These are phyloP conservation scores for Thecocarcelia acutangulata DNA, from an alignment of 2,888 invertebrate species.

Conservation along the genomic window DNA sequence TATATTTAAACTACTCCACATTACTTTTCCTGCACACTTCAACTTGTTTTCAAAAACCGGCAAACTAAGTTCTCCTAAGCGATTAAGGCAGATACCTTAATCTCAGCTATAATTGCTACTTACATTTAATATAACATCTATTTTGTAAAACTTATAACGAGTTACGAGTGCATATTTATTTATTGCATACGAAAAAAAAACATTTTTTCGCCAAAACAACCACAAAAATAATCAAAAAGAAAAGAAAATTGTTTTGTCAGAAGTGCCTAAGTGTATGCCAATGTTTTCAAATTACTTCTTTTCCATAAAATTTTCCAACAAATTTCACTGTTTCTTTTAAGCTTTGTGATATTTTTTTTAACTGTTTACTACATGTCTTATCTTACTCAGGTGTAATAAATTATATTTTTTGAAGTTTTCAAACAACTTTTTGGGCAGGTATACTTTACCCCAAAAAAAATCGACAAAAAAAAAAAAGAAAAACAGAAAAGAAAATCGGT, in stretches of 20 bases:
- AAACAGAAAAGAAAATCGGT: neutral
- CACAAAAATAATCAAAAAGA: slow-evolving; percentile 57
- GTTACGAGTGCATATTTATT: too few species aligned
- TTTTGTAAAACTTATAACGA: slow-evolving; percentile 54
- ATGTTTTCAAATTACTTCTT: slow-evolving; percentile 37
- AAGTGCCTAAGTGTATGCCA: slow-evolving; percentile 67
- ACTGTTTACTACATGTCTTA: slow-evolving; percentile 67
- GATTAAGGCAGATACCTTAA: slow-evolving; percentile 29
- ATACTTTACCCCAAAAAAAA: slow-evolving; percentile 9
- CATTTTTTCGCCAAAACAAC: slow-evolving; percentile 40
- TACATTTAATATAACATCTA: slow-evolving; percentile 63
- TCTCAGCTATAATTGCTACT: slow-evolving; percentile 66
- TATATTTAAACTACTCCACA: too few species aligned
- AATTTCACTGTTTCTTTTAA: slow-evolving; percentile 32
- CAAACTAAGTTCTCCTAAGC: too few species aligned
- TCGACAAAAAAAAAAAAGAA: neutral
- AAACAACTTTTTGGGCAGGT: slow-evolving; percentile 66
- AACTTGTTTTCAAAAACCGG: too few species aligned
- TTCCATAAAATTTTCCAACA: slow-evolving; percentile 17
- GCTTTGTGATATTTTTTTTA: slow-evolving; percentile 24
- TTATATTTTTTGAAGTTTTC: slow-evolving; percentile 76
- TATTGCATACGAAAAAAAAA: neutral
- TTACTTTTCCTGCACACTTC: too few species aligned
- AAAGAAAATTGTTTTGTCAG: slow-evolving; percentile 60
- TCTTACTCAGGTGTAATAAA: slow-evolving; percentile 75